Base-by-base conservation (phyloP, 1,140 invertebrate genomes). In the Euschistus heros region DNA sequence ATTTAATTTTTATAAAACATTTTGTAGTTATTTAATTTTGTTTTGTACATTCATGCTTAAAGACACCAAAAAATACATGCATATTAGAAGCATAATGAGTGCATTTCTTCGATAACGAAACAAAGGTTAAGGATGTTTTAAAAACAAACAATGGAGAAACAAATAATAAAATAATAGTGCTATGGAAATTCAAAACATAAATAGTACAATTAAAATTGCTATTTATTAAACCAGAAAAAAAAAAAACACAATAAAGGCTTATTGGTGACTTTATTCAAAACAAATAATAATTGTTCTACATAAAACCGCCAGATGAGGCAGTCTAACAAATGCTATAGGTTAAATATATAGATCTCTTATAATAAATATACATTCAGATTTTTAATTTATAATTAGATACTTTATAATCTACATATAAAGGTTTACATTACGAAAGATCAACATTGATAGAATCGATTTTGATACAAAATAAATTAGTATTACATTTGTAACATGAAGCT, bases 341-440 rank as follows among this genome's bases (percentile, higher is more conserved):
- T 37, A 50, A 50, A 20, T 50, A 20, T 50, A 20, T 20, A 18
- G n/a, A 22, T 50, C 47, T 50, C n/a, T 20, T 50, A 50, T 50
- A 50, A 50, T 50, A 50, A 50, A 50, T 50, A 50, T 50, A 50
- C 47, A 50, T 50, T 50, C 14, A 50, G n/a, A 50, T 20, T 50
- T 50, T 18, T 50, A 50, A 50, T n/a, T n/a, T 20, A 20, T 47
- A 3, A 47, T 50, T 20, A 20, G 22, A 18, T 20, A 5, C 10
- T 50, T 20, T 50, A 50, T 50, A 50, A 20, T 20, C n/a, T 50
- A 20, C n/a, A 2, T 50, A 18, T 20, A 50, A 20, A 50, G n/a
- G 22, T 50, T 20, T 50, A 50, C 47, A n/a, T 22, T 50, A 50
- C 10, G 47, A 50, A 50, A 50, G 47, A 50, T 50, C 47, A 50